Evolutionary conservation across 2,888 invertebrate genomes (phyloP), one percentile per base, ranked within the genome.

Genomic region (Hyposoter didymator): DNA sequence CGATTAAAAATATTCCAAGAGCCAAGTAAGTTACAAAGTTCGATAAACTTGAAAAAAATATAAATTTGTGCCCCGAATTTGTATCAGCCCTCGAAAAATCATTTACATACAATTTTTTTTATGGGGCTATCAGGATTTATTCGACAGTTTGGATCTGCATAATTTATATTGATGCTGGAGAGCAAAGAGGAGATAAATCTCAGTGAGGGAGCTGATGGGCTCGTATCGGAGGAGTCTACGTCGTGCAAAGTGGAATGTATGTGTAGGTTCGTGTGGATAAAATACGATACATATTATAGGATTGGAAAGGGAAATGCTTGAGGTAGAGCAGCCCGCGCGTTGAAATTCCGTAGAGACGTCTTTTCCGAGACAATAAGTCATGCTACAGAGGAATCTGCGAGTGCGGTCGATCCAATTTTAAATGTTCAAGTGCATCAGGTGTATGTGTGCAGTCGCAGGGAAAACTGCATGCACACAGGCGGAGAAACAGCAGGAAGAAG

Each of bases 381-480:
- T 86, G 86, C 80, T 49, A 67, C 64, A 76, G 83, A 76, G 83
- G 76, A 78, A 35, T 62, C 35, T 19, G 39, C 43, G 49, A 80
- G 79, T 79, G 76, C 72, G 76, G 52, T 55, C 83, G 84, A 86
- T 86, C 84, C 84, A 87, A 87, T 87, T 87, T 85, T 79, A 78
- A 81, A 85, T 84, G 81, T 83, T 75, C 39, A 76, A 82, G 81
- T 81, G 85, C 86, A 35, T 35, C 35, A 84, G 85, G 85, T 83
- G 67, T 22, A 55, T 32, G n/a, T 35, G 22, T 67, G 28, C 22
- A 62, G 45, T 67, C 28, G 69, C 14, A 28, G 45, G 69, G 17
- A 69, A 76, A 66, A 49, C 70, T 84, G 47, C 49, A 70, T 84
- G 47, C 49, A 70, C 32, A 43, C 59, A 43, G 5, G 5, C 0